Percentiles rank a stretch among this genome's conserved stretches.
Evolutionary conservation across 2,113 vertebrate species (phyloP).

Genomic region (Nyctibius bracteatus): DNA sequence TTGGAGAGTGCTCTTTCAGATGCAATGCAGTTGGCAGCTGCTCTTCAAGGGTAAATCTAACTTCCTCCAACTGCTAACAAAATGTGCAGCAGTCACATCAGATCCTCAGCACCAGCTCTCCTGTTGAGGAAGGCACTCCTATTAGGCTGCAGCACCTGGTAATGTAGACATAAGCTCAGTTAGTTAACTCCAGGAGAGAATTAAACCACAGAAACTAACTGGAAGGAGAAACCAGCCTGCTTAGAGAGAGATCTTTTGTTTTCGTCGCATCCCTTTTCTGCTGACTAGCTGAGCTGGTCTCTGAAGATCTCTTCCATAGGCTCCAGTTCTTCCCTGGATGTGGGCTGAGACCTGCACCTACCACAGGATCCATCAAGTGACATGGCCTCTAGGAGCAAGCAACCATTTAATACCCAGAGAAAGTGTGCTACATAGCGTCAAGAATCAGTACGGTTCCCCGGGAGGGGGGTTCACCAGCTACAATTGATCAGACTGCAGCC

Average conservation of each 20-base stretch:
- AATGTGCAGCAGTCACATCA: neutral
- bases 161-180: neutral
- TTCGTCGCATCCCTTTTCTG: rapidly evolving
- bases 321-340: neutral
- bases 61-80: neutral
- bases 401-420: neutral
- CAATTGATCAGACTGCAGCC: no score
- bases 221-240: neutral
- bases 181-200: neutral
- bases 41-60: neutral
- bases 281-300: neutral
- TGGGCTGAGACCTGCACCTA: neutral
- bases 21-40: neutral
- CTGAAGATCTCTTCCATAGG: neutral
- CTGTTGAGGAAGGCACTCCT: neutral
- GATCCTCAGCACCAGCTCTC: neutral
- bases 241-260: neutral
- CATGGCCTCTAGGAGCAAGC: neutral
- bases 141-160: neutral
- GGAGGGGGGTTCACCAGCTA: no score
- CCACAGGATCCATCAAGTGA: rapidly evolving
- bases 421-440: neutral
- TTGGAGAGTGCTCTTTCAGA: neutral
- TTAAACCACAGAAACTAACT: neutral
- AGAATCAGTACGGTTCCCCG: no score